Evolutionary conservation across 2,797 vertebrate genomes (phyloP), one percentile per base, ranked within the genome.

Genomic region (Rachycentron canadum): DNA sequence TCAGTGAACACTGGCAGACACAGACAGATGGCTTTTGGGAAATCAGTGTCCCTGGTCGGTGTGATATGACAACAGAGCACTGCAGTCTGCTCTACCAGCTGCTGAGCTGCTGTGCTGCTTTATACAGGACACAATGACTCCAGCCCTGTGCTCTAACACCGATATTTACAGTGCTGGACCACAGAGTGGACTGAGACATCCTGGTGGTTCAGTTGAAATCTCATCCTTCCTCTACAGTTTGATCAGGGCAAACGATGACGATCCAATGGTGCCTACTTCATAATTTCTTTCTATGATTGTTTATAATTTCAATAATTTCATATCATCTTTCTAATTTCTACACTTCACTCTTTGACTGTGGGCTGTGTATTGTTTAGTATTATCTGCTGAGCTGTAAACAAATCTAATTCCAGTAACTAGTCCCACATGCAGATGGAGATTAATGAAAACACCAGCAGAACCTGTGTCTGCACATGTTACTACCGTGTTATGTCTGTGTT

Each of bases 21-120:
- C 25, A 56, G 79, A 88, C 87, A 92, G 90, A 91, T 84, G 81
- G 80, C 56, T 64, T 78, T 32, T 76, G 84, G 50, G 78, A 78
- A 85, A 88, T 89, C 85, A 67, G 80, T 75, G 85, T 71, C 59
- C 68, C 76, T 40, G 63, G 63, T 83, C 62, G 0, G 59, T 59
- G 43, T 84, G 79, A 82, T 71, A 68, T 71, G 75, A 84, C 73
- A 78, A 77, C 84, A 86, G 50, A 82, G 21, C 36, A 38, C 64
- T 13, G 28, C 68, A 50, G 77, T 56, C 79, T 77, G 77, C 64
- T 74, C 63, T 14, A 61, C 74, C 82, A 86, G 82, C 84, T 84
- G 75, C 71, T 69, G 47, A 86, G 82, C 84, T 84, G 75, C 71
- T 69, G 47, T 7, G 45, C 36, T 21, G 65, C 69, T 59, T 43